phyloP scores from a whole-genome alignment of 2,888 invertebrate species.

The Euproctis similis region DNA sequence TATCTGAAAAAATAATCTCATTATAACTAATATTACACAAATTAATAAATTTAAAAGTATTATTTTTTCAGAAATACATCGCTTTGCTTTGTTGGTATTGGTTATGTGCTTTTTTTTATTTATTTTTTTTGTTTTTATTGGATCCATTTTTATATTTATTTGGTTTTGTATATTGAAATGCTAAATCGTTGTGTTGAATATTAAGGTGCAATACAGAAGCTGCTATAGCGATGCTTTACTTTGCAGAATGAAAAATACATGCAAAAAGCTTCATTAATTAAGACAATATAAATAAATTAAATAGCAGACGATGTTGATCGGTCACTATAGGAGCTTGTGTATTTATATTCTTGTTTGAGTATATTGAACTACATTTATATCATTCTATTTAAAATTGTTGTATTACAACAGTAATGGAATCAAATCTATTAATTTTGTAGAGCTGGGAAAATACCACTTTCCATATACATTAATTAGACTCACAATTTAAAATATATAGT shows the following conservation, averaged over 20 bases:
- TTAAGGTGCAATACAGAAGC: conserved; percentile 32
- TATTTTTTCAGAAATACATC: conserved; percentile 27
- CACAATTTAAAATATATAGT: too few relatives aligned
- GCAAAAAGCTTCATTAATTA: too few relatives aligned
- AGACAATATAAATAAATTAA: too few relatives aligned
- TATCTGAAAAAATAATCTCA: conserved; percentile 34
- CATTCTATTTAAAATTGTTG: too few relatives aligned
- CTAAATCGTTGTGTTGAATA: conserved; percentile 16
- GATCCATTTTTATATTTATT: conserved; percentile 18
- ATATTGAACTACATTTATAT: too few relatives aligned
- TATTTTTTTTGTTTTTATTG: conserved; percentile 15
- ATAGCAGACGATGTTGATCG: too few relatives aligned
- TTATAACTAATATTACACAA: neutral
- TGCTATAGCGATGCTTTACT: conserved; percentile 52
- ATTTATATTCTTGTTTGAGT: conserved; percentile 14
- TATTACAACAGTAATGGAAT: too few relatives aligned
- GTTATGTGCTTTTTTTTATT: conserved; percentile 24
- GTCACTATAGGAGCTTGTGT: conserved; percentile 47
- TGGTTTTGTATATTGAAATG: conserved; percentile 24
- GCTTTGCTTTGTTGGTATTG: conserved; percentile 15
- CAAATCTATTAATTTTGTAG: too few relatives aligned
- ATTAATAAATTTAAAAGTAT: conserved; percentile 6
- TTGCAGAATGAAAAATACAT: too few relatives aligned
- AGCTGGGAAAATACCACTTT: too few relatives aligned
- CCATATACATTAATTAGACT: too few relatives aligned